Conservation (phyloP, 2,797 vertebrate species). For the Sparidentex hasta region DNA sequence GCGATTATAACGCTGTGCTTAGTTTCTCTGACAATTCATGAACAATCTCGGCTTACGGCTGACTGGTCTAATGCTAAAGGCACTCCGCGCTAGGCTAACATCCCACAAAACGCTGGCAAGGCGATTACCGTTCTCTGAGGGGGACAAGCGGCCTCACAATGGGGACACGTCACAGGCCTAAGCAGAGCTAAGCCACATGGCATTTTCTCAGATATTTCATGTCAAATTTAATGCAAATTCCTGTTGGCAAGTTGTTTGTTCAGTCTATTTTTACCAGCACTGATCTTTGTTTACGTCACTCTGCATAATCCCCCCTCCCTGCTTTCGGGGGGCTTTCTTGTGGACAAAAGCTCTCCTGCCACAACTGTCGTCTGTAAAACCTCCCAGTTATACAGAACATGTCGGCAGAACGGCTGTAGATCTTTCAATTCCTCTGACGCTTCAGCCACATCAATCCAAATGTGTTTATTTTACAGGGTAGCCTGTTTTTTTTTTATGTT, state of each 20-base stretch:
- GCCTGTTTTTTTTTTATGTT: slow-evolving; percentile 47
- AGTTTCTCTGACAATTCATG: slow-evolving; percentile 51
- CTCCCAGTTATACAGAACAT: slow-evolving; percentile 49
- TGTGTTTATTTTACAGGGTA: slow-evolving; percentile 70
- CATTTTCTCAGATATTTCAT: slow-evolving; percentile 63
- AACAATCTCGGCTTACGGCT: slow-evolving; percentile 52
- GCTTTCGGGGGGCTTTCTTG: slow-evolving; percentile 62
- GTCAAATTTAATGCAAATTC: slow-evolving; percentile 61
- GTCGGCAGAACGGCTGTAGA: slow-evolving; percentile 29
- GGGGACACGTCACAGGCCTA: slow-evolving; percentile 43
- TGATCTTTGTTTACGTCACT: slow-evolving; percentile 63
- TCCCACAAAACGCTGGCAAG: slow-evolving; percentile 40
- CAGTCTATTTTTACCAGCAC: slow-evolving; percentile 68
- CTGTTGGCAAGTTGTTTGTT: slow-evolving; percentile 50
- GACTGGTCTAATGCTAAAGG: slow-evolving; percentile 35
- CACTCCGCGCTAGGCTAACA: slow-evolving; percentile 34
- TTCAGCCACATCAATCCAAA: slow-evolving; percentile 64
- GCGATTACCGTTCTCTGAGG: slow-evolving; percentile 33
- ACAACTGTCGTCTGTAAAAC: slow-evolving; percentile 61
- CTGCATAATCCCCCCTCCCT: slow-evolving; percentile 40
- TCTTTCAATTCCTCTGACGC: slow-evolving; percentile 33
- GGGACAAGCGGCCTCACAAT: slow-evolving; percentile 31
- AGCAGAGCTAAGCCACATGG: slow-evolving; percentile 49
- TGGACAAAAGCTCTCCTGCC: slow-evolving; percentile 53
- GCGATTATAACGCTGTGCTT: slow-evolving; percentile 34